Base-by-base conservation (phyloP, 1,140 invertebrate species). In the Dendrolimus kikuchii region DNA sequence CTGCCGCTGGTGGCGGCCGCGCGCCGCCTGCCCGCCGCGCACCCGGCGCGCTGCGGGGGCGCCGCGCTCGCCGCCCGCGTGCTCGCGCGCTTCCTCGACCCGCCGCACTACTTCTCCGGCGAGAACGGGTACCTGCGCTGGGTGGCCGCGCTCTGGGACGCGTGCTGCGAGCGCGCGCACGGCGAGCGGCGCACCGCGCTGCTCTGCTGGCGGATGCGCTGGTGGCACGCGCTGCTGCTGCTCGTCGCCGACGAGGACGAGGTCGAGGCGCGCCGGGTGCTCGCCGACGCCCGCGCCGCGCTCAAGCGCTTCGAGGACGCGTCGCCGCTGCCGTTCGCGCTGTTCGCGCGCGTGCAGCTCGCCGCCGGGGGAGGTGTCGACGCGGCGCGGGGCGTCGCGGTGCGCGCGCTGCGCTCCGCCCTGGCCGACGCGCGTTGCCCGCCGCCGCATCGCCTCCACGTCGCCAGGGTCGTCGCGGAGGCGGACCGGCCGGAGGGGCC, bases 211-310 rank as follows among this genome's bases (percentile, higher is more conserved):
- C 53, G 57, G 2, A 56, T 68, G 58, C 66, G 66, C 44, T 63
- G 60, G 63, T 53, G 65, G 63, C 62, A 61, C 58, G 9, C 60
- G 51, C 56, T 59, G 43, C 37, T 47, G 47, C 57, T 64, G 59
- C 52, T 62, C 43, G 7, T 53, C 53, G 40, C 36, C 9, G 44
- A 8, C 43, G 48, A n/a, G 38, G 53, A 50, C 51, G 6, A 0
- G 38, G n/a, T 5, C 4, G 37, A 6, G 40, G 23, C 38, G 40
- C 23, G 23, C 23, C 23, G 23, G 1, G 23, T 23, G 23, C 23
- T 23, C 23, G 23, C 23, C 23, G 23, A 23, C 23, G 23, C 23
- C 1, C 23, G 23, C 23, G 23, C 23, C 44, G 4, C 41, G 6
- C 41, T n/a, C 53, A 44, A 23, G 5, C 47, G 47, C 47, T 7